These are phyloP conservation scores for Nyctibius grandis DNA, from an alignment of 2,797 vertebrate genomes.

Conservation along the genomic window DNA sequence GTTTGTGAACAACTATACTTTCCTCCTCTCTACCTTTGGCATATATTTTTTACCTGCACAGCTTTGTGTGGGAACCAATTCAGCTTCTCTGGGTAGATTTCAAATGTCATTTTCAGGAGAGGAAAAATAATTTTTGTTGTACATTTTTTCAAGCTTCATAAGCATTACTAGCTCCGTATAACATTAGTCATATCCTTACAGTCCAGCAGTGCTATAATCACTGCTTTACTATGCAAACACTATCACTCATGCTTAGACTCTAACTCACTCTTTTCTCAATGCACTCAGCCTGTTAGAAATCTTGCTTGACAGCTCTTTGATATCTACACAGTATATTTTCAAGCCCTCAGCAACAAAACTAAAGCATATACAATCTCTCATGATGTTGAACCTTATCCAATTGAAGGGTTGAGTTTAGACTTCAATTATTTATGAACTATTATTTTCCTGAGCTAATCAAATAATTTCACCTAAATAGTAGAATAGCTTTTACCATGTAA, in stretches of 20 bases:
- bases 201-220: constrained; percentile 50
- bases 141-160: constrained; percentile 34
- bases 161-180: constrained; percentile 15
- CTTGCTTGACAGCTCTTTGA: constrained; percentile 53
- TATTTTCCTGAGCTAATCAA: constrained; percentile 35
- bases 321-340: constrained; percentile 22
- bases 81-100: constrained; percentile 29
- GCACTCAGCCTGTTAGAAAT: constrained; percentile 41
- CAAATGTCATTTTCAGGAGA: constrained; percentile 30
- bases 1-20: not conserved
- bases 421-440: constrained; percentile 50
- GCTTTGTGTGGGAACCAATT: constrained; percentile 14
- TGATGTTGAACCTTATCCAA: not conserved
- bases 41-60: not conserved
- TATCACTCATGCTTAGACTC: constrained; percentile 41
- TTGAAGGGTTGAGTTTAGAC: not conserved
- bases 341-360: constrained; percentile 36
- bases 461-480: constrained; percentile 34
- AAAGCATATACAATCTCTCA: not conserved
- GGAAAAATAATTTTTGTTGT: constrained; percentile 43
- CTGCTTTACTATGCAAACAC: constrained; percentile 58
- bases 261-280: constrained; percentile 46
- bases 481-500: not conserved
- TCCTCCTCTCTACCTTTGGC: constrained; percentile 4
- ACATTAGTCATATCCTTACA: constrained; percentile 50